Evolutionary conservation across 2,113 vertebrate genomes (phyloP).

Genomic region (Sterna hirundo): DNA sequence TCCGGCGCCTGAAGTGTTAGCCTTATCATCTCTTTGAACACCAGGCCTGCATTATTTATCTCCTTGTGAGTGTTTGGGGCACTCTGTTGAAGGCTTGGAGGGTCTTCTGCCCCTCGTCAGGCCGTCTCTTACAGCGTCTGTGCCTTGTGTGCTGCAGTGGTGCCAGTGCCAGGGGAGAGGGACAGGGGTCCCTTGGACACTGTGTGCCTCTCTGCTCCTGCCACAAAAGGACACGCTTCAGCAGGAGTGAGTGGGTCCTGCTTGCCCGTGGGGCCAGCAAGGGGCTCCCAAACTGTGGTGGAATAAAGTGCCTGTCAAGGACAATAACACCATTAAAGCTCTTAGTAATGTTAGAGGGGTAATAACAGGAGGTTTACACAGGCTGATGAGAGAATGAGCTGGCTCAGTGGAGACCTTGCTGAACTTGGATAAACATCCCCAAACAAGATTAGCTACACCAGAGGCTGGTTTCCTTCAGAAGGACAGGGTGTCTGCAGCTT

Average conservation of each 20-base stretch:
- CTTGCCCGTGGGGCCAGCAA: rapidly evolving
- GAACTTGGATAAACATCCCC: neutral
- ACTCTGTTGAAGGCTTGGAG: too few species aligned
- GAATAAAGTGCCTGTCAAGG: neutral
- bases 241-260: neutral
- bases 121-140: neutral
- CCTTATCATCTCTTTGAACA: too few species aligned
- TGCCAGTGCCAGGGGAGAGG: neutral
- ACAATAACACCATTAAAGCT: neutral
- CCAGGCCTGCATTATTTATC: too few species aligned
- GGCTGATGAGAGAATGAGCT: neutral
- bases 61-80: too few species aligned
- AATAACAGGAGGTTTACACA: neutral
- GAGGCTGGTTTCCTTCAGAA: neutral
- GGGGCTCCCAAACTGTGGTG: neutral
- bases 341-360: neutral
- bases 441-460: neutral
- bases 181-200: rapidly evolving
- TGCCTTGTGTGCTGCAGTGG: neutral
- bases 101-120: too few species aligned
- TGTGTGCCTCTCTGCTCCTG: rapidly evolving
- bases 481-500: neutral
- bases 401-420: neutral
- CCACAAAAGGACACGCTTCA: rapidly evolving
- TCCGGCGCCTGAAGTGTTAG: too few species aligned